Conservation (phyloP, 2,888 invertebrate species). For the Eumacrocentrus americanus region DNA sequence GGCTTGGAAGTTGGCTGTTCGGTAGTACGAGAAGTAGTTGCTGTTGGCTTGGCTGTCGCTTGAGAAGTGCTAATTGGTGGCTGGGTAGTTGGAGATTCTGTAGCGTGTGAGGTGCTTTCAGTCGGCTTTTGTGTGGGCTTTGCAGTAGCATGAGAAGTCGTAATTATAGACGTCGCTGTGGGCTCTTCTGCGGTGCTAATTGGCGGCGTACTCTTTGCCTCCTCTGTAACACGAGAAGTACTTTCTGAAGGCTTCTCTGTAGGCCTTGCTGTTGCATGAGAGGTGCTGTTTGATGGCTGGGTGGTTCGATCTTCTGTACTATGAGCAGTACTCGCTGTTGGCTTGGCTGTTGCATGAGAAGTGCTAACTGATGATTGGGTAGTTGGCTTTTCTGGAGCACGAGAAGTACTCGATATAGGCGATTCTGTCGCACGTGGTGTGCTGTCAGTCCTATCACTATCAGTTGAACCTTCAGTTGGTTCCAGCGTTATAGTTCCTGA, state of each 20-base stretch:
- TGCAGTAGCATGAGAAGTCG: neutral
- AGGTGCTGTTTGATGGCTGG: neutral
- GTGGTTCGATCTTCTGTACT: no score
- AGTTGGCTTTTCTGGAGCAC: neutral
- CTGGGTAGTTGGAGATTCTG: neutral
- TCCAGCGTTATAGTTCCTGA: neutral
- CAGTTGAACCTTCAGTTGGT: neutral
- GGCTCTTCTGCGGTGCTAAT: neutral
- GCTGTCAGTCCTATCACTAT: neutral
- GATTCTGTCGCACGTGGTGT: neutral
- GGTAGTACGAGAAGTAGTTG: neutral
- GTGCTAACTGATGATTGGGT: neutral
- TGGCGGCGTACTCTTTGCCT: neutral
- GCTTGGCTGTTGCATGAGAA: neutral
- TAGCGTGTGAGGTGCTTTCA: neutral
- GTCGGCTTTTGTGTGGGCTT: no score
- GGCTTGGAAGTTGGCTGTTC: no score
- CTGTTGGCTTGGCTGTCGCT: neutral
- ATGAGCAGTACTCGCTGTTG: neutral
- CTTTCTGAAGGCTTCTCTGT: neutral
- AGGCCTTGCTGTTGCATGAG: neutral
- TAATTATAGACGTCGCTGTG: no score
- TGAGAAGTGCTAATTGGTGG: neutral
- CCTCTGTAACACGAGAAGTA: neutral
- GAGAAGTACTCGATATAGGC: neutral